Percentiles rank a stretch among this genome's conserved stretches.
These are phyloP conservation scores for Australoheros facetus DNA, from an alignment of 2,797 vertebrate genomes.

Conservation along the genomic window DNA sequence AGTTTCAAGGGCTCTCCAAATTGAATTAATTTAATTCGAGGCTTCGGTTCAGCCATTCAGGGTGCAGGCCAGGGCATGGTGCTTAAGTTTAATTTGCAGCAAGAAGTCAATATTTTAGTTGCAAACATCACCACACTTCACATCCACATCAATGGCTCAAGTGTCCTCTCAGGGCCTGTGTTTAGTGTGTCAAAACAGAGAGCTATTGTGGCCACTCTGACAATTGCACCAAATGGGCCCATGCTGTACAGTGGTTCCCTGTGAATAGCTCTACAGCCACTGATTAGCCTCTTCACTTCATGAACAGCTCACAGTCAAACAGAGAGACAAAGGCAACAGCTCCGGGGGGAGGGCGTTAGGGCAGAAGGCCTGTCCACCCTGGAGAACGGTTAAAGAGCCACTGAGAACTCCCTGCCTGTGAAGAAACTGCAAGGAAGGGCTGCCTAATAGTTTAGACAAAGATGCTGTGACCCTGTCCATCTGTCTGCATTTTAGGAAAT, in stretches of 20 bases:
- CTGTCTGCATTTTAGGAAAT: conserved; percentile 80
- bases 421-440: conserved; percentile 74
- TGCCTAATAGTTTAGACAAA: conserved; percentile 85
- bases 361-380: conserved; percentile 59
- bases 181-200: conserved; percentile 63
- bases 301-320: conserved; percentile 76
- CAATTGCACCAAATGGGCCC: conserved; percentile 67
- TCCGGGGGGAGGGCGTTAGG: conserved; percentile 57
- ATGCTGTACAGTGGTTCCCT: conserved; percentile 73
- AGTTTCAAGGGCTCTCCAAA: conserved; percentile 55
- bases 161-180: conserved; percentile 59
- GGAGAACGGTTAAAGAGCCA: conserved; percentile 59
- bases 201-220: conserved; percentile 70
- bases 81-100: conserved; percentile 57
- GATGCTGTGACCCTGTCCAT: conserved; percentile 78
- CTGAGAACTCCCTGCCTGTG: conserved; percentile 65
- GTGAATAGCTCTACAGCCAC: conserved; percentile 71
- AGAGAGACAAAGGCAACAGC: conserved; percentile 66
- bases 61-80: conserved; percentile 15
- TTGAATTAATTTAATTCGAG: conserved; percentile 64
- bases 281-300: conserved; percentile 80
- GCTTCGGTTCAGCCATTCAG: conserved; percentile 52
- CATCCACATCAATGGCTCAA: conserved; percentile 64
- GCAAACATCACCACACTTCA: conserved; percentile 72
- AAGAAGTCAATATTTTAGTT: conserved; percentile 72